These are phyloP conservation scores for Xyrauchen texanus DNA, from an alignment of 2,113 vertebrate genomes.

Conservation along the genomic window DNA sequence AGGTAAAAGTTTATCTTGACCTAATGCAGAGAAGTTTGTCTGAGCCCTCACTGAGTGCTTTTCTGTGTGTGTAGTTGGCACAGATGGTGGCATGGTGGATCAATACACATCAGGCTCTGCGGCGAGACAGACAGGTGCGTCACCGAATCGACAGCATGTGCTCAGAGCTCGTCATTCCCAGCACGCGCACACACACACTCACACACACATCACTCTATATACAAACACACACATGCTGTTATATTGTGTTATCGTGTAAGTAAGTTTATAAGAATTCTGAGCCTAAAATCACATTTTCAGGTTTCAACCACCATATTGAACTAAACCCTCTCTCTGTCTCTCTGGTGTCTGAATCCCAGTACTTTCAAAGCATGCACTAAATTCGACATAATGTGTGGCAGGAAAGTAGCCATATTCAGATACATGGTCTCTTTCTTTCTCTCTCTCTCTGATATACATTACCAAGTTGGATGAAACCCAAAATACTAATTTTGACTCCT, in stretches of 20 bases:
- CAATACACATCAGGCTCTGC: conserved; percentile 47
- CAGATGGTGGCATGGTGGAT: conserved; percentile 39
- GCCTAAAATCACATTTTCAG: conserved; percentile 16
- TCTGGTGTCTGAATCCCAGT: neutral
- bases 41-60: neutral
- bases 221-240: neutral
- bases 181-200: conserved; percentile 24
- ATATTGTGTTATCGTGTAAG: neutral
- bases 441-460: no score
- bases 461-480: no score
- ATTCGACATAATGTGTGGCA: no score
- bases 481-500: no score
- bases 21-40: no score
- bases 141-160: conserved; percentile 32
- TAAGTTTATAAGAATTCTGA: conserved; percentile 7
- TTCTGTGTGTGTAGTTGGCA: conserved; percentile 32
- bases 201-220: neutral
- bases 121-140: conserved; percentile 24
- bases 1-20: conserved; percentile 8
- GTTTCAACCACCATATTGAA: conserved; percentile 24
- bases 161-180: conserved; percentile 17
- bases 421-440: neutral
- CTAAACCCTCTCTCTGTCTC: conserved; percentile 5
- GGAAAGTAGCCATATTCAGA: no score
- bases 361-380: no score